Conservation (phyloP, 2,797 vertebrate species). For the Loriculus beryllinus region DNA sequence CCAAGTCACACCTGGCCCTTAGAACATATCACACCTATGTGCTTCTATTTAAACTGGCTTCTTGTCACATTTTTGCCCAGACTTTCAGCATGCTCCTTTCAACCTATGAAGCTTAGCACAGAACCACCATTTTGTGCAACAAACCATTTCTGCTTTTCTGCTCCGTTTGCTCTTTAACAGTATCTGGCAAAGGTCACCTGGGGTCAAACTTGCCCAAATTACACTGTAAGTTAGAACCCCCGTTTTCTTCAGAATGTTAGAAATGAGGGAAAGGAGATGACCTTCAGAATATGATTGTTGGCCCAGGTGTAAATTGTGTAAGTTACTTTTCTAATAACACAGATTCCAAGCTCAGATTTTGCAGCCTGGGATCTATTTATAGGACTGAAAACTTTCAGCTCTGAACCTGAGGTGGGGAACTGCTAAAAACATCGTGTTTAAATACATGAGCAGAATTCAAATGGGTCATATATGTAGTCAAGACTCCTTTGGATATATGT, state of each 20-base stretch:
- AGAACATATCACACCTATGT: constrained; percentile 66
- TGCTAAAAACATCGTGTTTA: background rate
- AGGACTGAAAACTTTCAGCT: background rate
- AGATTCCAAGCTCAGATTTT: background rate
- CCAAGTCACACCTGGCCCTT: constrained; percentile 69
- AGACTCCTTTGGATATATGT: background rate
- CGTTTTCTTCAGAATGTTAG: background rate
- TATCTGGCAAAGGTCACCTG: background rate
- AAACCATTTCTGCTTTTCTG: constrained; percentile 22
- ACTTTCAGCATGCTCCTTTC: constrained; percentile 39
- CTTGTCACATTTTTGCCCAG: constrained; percentile 63
- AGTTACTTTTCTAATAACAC: background rate
- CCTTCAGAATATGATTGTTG: background rate
- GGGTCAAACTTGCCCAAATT: constrained; percentile 5
- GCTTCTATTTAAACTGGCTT: constrained; percentile 62
- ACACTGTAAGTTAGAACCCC: background rate
- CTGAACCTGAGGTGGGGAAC: background rate
- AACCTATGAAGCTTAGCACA: constrained; percentile 28
- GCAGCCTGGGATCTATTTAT: background rate
- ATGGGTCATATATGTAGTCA: background rate
- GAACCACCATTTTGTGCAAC: constrained; percentile 26
- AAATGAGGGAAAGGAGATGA: background rate
- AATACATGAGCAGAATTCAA: background rate
- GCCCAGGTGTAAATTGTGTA: background rate
- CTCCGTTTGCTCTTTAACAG: background rate